Evolutionary conservation across 2,797 vertebrate species (phyloP), one percentile per base, ranked within the genome.

Genomic region (Microcaecilia unicolor): DNA sequence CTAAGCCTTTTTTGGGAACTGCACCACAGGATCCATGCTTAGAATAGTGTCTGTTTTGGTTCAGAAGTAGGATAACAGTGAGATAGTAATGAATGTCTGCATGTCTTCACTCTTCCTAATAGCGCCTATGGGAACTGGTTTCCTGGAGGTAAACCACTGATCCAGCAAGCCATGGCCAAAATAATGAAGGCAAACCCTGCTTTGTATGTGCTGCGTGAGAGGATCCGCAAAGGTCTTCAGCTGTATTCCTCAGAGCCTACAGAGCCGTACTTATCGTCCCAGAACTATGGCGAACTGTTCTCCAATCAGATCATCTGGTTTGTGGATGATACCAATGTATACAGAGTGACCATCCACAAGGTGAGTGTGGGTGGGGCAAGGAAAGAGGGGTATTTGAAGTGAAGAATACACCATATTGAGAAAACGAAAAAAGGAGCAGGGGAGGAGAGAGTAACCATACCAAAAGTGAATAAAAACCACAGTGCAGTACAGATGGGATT

Each of bases 291-390:
- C 13, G 96, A 99, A 64, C 95, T 99, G 40, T 99, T 99, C 83
- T 99, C 96, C 64, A 99, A 98, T 78, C 96, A 99, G 80, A 98
- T 99, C 80, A 99, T 99, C 70, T 99, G 96, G 96, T 99, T 99
- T 69, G 96, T 99, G 51, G 96, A 99, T 38, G 96, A 99, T 79
- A 99, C 96, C 15, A 99, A 99, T 1, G 96, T 99, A 55, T 99
- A 99, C 78, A 62, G 96, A 69, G 96, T 99, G 70, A 99, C 96
- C 44, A 99, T 99, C 48, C 95, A 98, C 83, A 99, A 99, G 89
- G 96, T 93, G 52, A 74, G 70, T 16, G 10, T 30, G 14, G 9
- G 18, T 17, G 15, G n/a, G n/a, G 20, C 22, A 15, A 5, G 10
- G n/a, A n/a, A n/a, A n/a, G 11, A 37, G 8, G 14, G 9, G n/a